Base-by-base conservation (phyloP, 1,140 invertebrate genomes). In the Leptinotarsa defecta region DNA sequence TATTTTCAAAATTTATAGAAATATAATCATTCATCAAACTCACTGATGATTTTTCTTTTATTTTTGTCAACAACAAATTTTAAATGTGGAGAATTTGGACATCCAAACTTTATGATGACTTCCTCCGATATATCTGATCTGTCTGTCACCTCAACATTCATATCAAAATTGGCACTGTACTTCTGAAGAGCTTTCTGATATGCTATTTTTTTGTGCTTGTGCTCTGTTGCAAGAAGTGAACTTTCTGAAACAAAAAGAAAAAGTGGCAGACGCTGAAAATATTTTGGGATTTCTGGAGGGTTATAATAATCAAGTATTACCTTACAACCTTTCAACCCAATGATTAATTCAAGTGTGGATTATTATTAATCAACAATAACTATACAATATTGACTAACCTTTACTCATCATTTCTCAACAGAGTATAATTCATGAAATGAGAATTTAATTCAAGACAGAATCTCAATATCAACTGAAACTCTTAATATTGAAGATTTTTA, bases 141-240 rank as follows among this genome's bases (percentile, higher is more conserved):
- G n/a, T n/a, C 52, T n/a, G 15, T 57, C 4, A 57, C 52, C 6
- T 57, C 52, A 17, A 57, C n/a, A 57, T 57, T 19, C 52, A n/a
- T n/a, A 57, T 57, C 52, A 57, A 57, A 57, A 57, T 57, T 15
- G 6, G 52, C n/a, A 17, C 52, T 57, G 52, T 17, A 57, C 52
- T 17, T 57, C 17, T 57, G 52, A 5, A 57, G 52, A 17, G 52
- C 52, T 13, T 57, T 57, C 6, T 57, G 52, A 19, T 57, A 57
- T 57, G 52, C 52, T 57, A 57, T n/a, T 57, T 57, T 57, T 19
- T 57, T 57, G n/a, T 57, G 52, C 52, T 57, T 57, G n/a, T 57
- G n/a, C 15, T 57, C 52, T 57, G 52, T 57, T 19, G 6, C 52
- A 15, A 57, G n/a, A 15, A 17, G 52, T 17, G 17, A 13, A 17